Evolutionary conservation across 1,140 invertebrate species (phyloP), one percentile per base, ranked within the genome.

Genomic region (Limonius californicus): DNA sequence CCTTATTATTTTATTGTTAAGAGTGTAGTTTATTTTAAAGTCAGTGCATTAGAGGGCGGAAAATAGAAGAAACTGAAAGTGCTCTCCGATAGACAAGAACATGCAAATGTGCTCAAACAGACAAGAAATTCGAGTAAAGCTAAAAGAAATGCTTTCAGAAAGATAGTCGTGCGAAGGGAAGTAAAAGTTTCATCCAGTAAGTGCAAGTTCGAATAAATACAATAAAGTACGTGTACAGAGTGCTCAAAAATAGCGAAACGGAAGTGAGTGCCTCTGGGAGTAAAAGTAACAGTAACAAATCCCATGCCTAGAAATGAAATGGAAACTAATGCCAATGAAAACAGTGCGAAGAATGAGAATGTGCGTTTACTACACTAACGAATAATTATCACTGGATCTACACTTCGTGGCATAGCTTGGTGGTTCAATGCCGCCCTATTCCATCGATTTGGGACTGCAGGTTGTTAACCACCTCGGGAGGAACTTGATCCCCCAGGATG

Each of bases 381-480:
- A 27, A 45, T 12, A 21, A 47, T 19, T 45, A 21, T 21, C 12
- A 45, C 14, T 30, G 19, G 12, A 1, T 62, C 43, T 18, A 47
- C 47, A 57, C n/a, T 47, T 14, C 47, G 21, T 43, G 16, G 14
- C 15, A 18, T 19, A 23, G 12, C n/a, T 59, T n/a, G 19, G 6
- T 20, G 27, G 6, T 43, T 55, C n/a, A 39, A 39, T 87, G 83
- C 60, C 80, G 82, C 57, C 89, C 89, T 65, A 92, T 86, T 77
- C 89, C 84, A 74, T 92, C 89, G 59, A 92, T 87, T 77, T 91
- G 89, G 23, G 83, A 75, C 70, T 92, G 89, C 11, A 92, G 82
- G 76, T 92, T 92, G 79, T 87, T 89, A 70, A 92, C 89, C n/a
- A 92, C 90, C 77, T 92, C 90, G 14, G 86, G 83, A 16, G 90